phyloP scores from a whole-genome alignment of 2,888 invertebrate species.

The Iselma pallidipennis region DNA sequence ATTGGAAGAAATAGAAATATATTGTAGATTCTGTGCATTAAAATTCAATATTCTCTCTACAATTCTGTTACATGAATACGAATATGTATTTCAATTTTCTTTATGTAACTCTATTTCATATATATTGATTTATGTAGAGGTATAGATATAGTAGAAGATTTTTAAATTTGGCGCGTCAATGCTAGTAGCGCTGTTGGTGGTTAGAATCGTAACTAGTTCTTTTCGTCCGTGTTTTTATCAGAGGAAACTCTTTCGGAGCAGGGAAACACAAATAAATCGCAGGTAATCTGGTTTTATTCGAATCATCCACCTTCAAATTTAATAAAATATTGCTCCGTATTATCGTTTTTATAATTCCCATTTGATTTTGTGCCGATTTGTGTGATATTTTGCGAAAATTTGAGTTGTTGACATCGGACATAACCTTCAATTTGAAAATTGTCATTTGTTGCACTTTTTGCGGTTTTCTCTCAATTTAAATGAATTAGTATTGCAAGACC shows the following conservation, averaged over 20 bases:
- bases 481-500: background rate
- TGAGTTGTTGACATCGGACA: constrained; percentile 14
- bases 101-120: background rate
- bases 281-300: constrained; percentile 47
- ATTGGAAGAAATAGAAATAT: no score
- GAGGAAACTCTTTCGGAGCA: constrained; percentile 31
- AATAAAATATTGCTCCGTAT: constrained; percentile 7
- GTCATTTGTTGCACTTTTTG: background rate
- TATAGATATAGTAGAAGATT: no score
- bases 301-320: constrained; percentile 39
- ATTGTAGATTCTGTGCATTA: no score
- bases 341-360: constrained; percentile 4
- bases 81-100: no score
- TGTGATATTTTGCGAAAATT: background rate
- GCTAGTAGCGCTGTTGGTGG: background rate
- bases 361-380: constrained; percentile 7
- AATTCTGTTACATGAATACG: no score
- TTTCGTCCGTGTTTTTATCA: constrained; percentile 43
- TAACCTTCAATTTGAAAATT: background rate
- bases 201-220: constrained; percentile 31
- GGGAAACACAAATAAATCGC: constrained; percentile 50
- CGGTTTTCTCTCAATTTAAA: background rate
- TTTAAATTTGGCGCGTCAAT: constrained; percentile 8
- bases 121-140: background rate
- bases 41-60: no score